phyloP scores from a whole-genome alignment of 2,797 vertebrate species.

The Catostomus latipinnis region DNA sequence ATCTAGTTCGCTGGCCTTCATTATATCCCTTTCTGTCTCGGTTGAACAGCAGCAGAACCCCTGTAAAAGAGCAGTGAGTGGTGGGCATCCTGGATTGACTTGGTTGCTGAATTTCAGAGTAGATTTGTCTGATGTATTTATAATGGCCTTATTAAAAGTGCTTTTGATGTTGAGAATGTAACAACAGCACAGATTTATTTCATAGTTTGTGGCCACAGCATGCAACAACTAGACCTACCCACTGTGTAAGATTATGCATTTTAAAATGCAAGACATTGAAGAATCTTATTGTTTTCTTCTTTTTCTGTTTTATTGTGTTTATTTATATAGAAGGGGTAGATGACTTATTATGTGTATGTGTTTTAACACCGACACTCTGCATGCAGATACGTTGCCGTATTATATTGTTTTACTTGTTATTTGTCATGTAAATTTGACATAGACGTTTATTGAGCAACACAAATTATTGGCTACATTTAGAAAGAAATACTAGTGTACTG shows the following conservation, averaged over 20 bases:
- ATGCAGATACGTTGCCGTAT: too few relatives aligned
- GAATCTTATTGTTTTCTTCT: constrained; percentile 42
- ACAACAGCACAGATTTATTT: constrained; percentile 73
- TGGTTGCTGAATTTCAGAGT: constrained; percentile 83
- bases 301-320: constrained; percentile 64
- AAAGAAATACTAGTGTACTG: neutral
- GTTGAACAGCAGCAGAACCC: constrained; percentile 68
- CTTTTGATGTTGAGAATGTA: constrained; percentile 82
- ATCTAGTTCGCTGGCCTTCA: constrained; percentile 73
- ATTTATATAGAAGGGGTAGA: neutral
- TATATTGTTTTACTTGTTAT: too few relatives aligned
- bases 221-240: constrained; percentile 56
- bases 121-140: constrained; percentile 84
- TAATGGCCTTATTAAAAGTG: constrained; percentile 83
- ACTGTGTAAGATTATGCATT: constrained; percentile 64
- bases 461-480: neutral
- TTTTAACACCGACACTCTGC: too few relatives aligned
- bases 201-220: constrained; percentile 66
- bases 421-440: too few relatives aligned
- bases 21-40: constrained; percentile 71
- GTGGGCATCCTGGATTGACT: constrained; percentile 83
- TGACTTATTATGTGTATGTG: too few relatives aligned
- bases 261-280: constrained; percentile 44
- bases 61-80: constrained; percentile 79
- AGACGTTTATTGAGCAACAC: neutral